Evolutionary conservation across 2,888 invertebrate species (phyloP), one percentile per base, ranked within the genome.

Genomic region (Cheilosia scutellata): DNA sequence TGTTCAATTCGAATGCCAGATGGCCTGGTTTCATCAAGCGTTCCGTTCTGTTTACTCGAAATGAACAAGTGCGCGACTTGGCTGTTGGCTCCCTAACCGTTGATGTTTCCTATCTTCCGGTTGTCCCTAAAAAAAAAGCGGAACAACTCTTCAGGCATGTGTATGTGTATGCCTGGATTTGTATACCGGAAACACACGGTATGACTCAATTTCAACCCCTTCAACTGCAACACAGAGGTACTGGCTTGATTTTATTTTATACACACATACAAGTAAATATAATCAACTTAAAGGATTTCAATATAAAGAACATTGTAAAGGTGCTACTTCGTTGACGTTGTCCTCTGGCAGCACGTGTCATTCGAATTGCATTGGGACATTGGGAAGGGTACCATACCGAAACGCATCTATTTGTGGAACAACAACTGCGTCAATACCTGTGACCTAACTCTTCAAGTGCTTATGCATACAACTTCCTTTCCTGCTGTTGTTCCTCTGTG

Each of bases 161-260:
- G 11, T 57, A 16, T 51, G 29, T 76, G 62, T 20, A 42, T 42
- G 53, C 44, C 60, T 31, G 70, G 70, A 80, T 71, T 65, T 75
- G 40, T 80, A n/a, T n/a, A 65, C 79, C 79, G 80, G 84, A 84
- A 84, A 71, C 53, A 70, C 58, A 75, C 57, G 44, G 70, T 37
- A 76, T 71, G 75, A 84, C 80, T 80, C 47, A 71, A 80, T 71
- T 79, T 31, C 60, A 80, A 80, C 80, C 80, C 70, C 58, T 75
- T 79, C 31, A 58, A 63, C 44, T 78, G 51, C 60, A 65, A 42
- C 55, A 47, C 29, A 5, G 27, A 49, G 6, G 33, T 53, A 33
- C 37, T 55, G 13, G 27, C 7, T 20, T 58, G 13, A 5, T 53
- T 29, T 44, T 42, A n/a, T 75, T 33, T 65, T 31, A 7, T 33